Evolutionary conservation across 2,888 invertebrate genomes (phyloP).

Genomic region (Plebejus anna): DNA sequence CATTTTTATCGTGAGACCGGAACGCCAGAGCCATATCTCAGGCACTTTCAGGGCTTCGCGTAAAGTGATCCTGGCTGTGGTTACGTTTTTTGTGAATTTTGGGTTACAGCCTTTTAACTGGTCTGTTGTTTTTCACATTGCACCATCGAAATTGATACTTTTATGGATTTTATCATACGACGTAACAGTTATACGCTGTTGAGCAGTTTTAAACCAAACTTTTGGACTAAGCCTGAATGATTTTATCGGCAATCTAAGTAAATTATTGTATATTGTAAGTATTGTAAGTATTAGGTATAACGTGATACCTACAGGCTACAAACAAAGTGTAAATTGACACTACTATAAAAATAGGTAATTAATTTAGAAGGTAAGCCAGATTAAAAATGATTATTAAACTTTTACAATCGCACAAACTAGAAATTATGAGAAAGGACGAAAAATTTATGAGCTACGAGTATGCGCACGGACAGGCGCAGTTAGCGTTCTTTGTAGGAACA

Average conservation of each 20-base stretch:
- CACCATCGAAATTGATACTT: background rate
- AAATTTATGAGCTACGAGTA: too few species aligned
- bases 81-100: slow-evolving; percentile 40
- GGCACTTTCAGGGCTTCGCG: slow-evolving; percentile 41
- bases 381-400: too few species aligned
- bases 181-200: background rate
- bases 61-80: slow-evolving; percentile 41
- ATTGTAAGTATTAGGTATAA: too few species aligned
- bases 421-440: too few species aligned
- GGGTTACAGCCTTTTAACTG: slow-evolving; percentile 2
- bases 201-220: background rate
- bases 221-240: too few species aligned
- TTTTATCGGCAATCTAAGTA: too few species aligned
- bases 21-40: slow-evolving; percentile 39
- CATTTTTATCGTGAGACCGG: slow-evolving; percentile 47
- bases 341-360: too few species aligned
- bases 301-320: too few species aligned
- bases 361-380: too few species aligned
- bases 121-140: background rate
- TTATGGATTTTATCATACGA: background rate
- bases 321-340: too few species aligned
- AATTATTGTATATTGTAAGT: too few species aligned
- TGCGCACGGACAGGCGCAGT: background rate
- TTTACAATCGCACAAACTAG: too few species aligned
- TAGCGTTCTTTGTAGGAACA: background rate